Evolutionary conservation across 2,797 vertebrate genomes (phyloP), one percentile per base, ranked within the genome.

Genomic region (Poecilia velifera): DNA sequence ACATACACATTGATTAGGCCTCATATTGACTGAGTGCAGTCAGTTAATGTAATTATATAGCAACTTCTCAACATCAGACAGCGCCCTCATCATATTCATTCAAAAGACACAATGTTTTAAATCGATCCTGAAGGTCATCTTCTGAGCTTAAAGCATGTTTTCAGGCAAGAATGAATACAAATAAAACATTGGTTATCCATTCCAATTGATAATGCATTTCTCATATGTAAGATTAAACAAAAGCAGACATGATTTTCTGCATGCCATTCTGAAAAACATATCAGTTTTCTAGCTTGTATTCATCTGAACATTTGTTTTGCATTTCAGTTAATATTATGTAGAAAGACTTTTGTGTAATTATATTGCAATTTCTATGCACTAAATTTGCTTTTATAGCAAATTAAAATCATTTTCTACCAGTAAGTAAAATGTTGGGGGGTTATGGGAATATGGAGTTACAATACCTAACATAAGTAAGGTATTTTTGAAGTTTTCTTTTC

Each of bases 1-100:
- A 85, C 90, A 82, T 80, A 28, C 4, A 83, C 84, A 94, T 92
- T 88, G 92, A 93, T 93, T 89, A 72, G 81, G 81, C 85, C 80
- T 82, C 72, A 20, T 86, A 87, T 88, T 89, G 90, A 90, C 83
- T 90, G 76, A n/a, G 51, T 77, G 75, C 83, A 72, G 78, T 86
- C 72, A 73, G 83, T 82, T 89, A 81, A 88, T 86, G 78, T 82
- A 85, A 88, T 86, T 91, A 81, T 91, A 74, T 51, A 64, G 83
- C 82, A 90, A 78, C 62, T 77, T 80, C 75, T 85, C 57, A 55
- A 79, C 76, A 89, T 88, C 85, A 89, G 87, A 82, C 79, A 25
- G 34, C 59, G 34, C 43, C 72, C 73, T 87, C 31, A 80, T 79
- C 64, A n/a, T 25, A 66, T 66, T 87, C 55, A 76, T 84, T 81